Base-by-base conservation (phyloP, 2,113 vertebrate species). In the Epinephelus moara region DNA sequence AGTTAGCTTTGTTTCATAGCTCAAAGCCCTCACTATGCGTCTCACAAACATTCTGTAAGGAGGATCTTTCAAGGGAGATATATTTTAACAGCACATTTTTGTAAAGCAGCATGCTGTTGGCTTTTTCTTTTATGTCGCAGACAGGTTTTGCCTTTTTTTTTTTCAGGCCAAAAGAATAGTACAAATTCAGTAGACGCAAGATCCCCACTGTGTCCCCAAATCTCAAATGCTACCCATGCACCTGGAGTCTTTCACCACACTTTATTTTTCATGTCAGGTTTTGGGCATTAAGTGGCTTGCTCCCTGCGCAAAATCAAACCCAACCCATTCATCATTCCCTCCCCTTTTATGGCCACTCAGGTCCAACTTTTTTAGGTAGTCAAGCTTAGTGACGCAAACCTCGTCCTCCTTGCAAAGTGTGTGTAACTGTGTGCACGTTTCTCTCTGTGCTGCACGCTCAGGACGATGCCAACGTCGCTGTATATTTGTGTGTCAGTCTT, bases 261-360 rank as follows among this genome's bases (percentile, higher is more conserved):
- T 69, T 42, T 71, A 68, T 40, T 63, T 82, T 72, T 70, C 72
- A 74, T 70, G 75, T 79, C 72, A 55, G 13, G 25, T 27, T 73
- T 60, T 70, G 53, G 47, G 27, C 50, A 60, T 77, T 78, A 76
- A 50, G 52, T 56, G 13, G 60, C 23, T 78, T 74, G 5, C 9
- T 67, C 70, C 21, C 25, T 0, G 74, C 14, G 18, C 45, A 80
- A 82, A 70, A 72, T 72, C n/a, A 33, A 69, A 71, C n/a, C 27
- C 37, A 62, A 18, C 42, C 66, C 75, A 67, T 85, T 82, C 14
- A 62, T 82, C 56, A 57, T 76, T 52, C 49, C 37, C 37, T 64
- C 70, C 47, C 4, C 25, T 55, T 85, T 52, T 25, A 71, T 15
- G 55, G 42, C 57, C 13, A 17, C 70, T 62, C 18, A 27, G 27